Conservation (phyloP, 1,140 invertebrate genomes). For the Sycophaga agraensis region DNA sequence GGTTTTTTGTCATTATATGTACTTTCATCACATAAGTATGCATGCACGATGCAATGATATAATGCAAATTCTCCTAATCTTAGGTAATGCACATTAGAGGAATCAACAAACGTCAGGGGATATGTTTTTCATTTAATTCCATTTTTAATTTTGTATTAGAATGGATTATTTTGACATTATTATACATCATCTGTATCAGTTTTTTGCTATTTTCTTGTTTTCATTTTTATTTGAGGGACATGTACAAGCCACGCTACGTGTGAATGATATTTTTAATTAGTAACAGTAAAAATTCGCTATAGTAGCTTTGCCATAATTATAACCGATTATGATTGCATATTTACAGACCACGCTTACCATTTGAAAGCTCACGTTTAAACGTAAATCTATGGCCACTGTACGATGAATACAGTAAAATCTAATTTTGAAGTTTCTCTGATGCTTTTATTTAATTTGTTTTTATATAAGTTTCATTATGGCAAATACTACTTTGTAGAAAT, state of each 20-base stretch:
- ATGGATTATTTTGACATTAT: slow-evolving; percentile 14
- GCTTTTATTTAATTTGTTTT: background rate
- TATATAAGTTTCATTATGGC: slow-evolving; percentile 1
- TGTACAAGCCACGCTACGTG: slow-evolving; percentile 9
- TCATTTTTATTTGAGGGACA: slow-evolving; percentile 9
- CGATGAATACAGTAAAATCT: too few relatives aligned
- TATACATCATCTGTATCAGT: background rate
- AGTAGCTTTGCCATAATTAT: slow-evolving; percentile 1
- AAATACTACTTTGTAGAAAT: too few relatives aligned
- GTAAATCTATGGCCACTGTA: too few relatives aligned
- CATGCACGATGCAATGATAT: slow-evolving; percentile 16
- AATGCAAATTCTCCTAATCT: slow-evolving; percentile 5
- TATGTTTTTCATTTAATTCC: slow-evolving; percentile 14
- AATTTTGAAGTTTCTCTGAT: slow-evolving; percentile 12
- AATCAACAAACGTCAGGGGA: slow-evolving; percentile 17
- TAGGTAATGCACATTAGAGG: slow-evolving; percentile 20
- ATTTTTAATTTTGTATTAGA: background rate
- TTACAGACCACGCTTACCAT: too few relatives aligned
- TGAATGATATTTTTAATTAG: slow-evolving; percentile 14
- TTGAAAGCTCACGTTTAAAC: slow-evolving; percentile 17
- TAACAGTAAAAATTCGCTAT: background rate
- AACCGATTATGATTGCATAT: background rate
- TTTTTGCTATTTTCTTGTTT: slow-evolving; percentile 1
- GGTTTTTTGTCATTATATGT: too few relatives aligned
- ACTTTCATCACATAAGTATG: slow-evolving; percentile 18